Conservation (phyloP, 1,140 invertebrate genomes). For the Diploscapter pachys region DNA sequence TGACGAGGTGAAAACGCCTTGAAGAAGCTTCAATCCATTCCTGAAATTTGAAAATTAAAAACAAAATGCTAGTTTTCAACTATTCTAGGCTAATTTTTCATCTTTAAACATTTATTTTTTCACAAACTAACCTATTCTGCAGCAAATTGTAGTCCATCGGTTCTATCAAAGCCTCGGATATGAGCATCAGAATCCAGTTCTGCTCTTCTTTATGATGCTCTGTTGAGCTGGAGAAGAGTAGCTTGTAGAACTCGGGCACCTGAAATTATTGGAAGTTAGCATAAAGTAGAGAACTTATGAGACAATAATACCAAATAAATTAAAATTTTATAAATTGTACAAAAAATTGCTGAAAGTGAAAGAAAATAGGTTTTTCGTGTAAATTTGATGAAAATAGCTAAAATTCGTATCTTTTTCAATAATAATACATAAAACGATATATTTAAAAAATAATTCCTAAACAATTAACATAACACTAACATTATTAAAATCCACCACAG, state of each 20-base stretch:
- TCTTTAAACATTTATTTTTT: not conserved
- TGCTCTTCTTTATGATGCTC: conserved; percentile 42
- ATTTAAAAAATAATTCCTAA: no score
- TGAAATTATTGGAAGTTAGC: conserved; percentile 1
- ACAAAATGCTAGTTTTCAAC: not conserved
- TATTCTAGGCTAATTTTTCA: not conserved
- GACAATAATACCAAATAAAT: not conserved
- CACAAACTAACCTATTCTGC: conserved; percentile 37
- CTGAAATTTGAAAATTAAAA: not conserved
- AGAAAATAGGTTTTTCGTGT: not conserved
- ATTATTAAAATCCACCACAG: conserved; percentile 42
- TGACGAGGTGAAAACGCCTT: conserved; percentile 19
- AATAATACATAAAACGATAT: no score
- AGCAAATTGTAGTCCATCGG: conserved; percentile 45
- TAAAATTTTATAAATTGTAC: not conserved
- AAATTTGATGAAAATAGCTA: no score
- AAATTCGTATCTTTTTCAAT: no score
- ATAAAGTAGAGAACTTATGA: not conserved
- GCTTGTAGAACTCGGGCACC: conserved; percentile 51
- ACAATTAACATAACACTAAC: conserved; percentile 10
- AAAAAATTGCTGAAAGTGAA: not conserved
- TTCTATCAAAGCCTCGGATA: conserved; percentile 44
- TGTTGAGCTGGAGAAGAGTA: conserved; percentile 47
- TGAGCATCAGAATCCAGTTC: conserved; percentile 43
- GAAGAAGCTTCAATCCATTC: conserved; percentile 28